These are phyloP conservation scores for Glossophaga mutica DNA, from an alignment of 2,797 vertebrate genomes.

Conservation along the genomic window DNA sequence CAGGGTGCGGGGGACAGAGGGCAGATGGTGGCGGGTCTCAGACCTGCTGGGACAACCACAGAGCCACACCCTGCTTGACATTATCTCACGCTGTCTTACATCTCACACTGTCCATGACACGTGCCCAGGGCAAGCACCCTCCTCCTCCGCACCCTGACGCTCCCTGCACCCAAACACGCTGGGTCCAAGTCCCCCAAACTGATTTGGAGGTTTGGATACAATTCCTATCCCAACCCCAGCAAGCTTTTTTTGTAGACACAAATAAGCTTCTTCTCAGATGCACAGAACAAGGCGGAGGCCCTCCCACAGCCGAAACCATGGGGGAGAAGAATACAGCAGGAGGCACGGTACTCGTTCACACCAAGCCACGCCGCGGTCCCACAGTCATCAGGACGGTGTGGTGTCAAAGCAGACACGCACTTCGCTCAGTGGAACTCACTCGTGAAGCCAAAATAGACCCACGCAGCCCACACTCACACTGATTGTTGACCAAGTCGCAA, in stretches of 20 bases:
- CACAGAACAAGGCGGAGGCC: neutral
- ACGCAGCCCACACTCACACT: neutral
- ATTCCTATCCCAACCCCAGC: neutral
- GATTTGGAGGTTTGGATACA: neutral
- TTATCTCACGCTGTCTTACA: too few relatives aligned
- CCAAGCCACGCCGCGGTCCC: rapidly evolving
- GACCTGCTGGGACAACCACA: rapidly evolving
- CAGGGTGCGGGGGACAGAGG: too few relatives aligned
- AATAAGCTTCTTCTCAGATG: neutral
- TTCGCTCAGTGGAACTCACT: neutral
- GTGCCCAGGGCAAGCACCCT: neutral
- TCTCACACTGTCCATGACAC: rapidly evolving
- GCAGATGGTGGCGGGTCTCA: neutral
- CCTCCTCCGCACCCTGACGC: too few relatives aligned
- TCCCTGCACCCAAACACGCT: too few relatives aligned
- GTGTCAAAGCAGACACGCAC: too few relatives aligned
- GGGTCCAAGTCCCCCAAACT: neutral
- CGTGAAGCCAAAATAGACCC: neutral
- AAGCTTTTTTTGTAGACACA: neutral
- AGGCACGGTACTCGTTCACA: rapidly evolving
- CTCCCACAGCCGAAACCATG: neutral
- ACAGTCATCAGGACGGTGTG: too few relatives aligned
- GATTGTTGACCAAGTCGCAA: neutral
- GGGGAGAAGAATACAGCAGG: too few relatives aligned
- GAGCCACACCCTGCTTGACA: too few relatives aligned